Conservation (phyloP, 2,797 vertebrate genomes). For the Pteronotus mesoamericanus region DNA sequence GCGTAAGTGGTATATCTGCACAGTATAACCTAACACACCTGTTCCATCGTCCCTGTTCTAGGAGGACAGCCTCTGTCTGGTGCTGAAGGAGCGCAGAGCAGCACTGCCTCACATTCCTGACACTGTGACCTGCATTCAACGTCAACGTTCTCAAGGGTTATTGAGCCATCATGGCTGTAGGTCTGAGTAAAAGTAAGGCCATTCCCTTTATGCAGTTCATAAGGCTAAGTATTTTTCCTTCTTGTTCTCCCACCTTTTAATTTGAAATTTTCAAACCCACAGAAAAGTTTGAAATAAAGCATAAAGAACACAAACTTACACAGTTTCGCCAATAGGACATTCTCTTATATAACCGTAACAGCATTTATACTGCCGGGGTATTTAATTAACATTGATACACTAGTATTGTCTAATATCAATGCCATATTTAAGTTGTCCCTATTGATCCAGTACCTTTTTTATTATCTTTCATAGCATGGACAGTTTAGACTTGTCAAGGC, state of each 20-base stretch:
- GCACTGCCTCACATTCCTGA: not conserved
- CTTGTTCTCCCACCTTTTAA: not conserved
- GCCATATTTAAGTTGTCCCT: not conserved
- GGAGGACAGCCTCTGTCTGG: not conserved
- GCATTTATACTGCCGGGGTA: not conserved
- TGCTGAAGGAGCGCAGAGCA: not conserved
- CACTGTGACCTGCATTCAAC: not conserved
- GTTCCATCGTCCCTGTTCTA: not conserved
- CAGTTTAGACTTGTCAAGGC: not conserved
- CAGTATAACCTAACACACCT: not conserved
- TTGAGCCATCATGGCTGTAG: not conserved
- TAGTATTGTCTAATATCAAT: not conserved
- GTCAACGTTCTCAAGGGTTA: not conserved
- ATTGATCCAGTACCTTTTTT: not conserved
- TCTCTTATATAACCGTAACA: not conserved
- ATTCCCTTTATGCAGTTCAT: not conserved
- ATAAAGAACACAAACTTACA: not conserved
- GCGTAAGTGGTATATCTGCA: not conserved
- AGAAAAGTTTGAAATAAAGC: not conserved
- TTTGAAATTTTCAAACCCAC: not conserved
- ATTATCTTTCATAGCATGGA: not conserved
- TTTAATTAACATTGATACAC: not conserved
- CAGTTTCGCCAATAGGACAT: not conserved
- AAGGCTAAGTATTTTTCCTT: not conserved
- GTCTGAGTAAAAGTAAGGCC: not conserved